Base-by-base conservation (phyloP, 1,140 invertebrate genomes). In the Camponotus pennsylvanicus region DNA sequence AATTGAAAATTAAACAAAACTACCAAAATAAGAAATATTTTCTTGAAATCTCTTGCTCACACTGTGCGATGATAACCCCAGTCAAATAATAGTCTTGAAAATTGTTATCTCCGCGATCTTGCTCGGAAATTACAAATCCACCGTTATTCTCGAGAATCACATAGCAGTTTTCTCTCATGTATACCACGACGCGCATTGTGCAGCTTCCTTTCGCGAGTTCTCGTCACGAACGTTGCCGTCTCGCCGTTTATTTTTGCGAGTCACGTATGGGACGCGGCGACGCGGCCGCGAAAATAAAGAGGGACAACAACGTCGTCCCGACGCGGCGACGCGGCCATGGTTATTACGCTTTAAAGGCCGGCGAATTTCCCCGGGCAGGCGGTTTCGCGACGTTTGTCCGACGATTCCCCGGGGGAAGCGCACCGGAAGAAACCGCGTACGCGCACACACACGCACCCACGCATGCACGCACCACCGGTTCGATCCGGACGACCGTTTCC, bases 291-390 rank as follows among this genome's bases (percentile, higher is more conserved):
- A 64, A 52, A 85, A 85, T 77, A 85, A 86, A 88, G 88, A 79
- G 61, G 66, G 64, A 79, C 77, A 71, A 88, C 78, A 49, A 55
- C n/a, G 88, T 64, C 86, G 85, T 86, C 85, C 87, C 84, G 89
- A 88, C 90, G 59, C 88, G 40, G 42, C 15, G 67, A 64, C 21
- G 21, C 21, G 21, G 21, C 21, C 21, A 21, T 21, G 21, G 21
- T 87, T 90, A 90, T 89, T 90, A 87, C 85, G 49, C 73, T 89
- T 89, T 89, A 88, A 92, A 92, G 92, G 93, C 93, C 92, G 93
- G 92, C 92, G 92, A 89, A 92, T 90, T 91, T 91, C 82, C 84
- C 77, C 64, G 83, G 88, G 88, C 90, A 79, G 75, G 78, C 83
- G 49, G 66, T 75, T 42, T 42, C 71, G 45, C 66, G 34, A 32